phyloP scores from a whole-genome alignment of 2,888 invertebrate genomes.

The Cyclophora punctaria region DNA sequence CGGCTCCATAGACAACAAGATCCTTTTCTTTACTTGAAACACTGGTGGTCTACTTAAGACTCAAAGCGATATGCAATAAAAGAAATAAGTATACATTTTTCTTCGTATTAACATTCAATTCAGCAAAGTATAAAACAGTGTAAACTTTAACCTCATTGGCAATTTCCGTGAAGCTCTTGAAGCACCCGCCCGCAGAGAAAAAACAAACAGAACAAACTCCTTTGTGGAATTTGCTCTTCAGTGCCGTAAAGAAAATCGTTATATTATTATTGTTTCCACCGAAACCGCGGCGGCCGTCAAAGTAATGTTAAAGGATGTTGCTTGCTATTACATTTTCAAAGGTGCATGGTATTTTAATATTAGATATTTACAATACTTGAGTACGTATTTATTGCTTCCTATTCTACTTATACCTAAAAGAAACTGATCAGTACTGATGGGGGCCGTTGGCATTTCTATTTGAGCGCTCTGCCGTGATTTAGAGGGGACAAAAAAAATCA shows the following conservation, averaged over 20 bases:
- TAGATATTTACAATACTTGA: too few relatives aligned
- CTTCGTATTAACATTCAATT: conserved; percentile 4
- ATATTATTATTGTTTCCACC: conserved; percentile 23
- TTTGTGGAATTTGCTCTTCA: conserved; percentile 31
- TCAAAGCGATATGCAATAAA: too few relatives aligned
- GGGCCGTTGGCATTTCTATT: too few relatives aligned
- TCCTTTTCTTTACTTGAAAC: too few relatives aligned
- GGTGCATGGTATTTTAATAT: not conserved
- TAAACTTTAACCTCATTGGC: conserved; percentile 30
- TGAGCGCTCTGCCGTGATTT: too few relatives aligned
- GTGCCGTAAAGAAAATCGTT: conserved; percentile 26
- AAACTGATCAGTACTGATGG: not conserved
- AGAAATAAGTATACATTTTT: not conserved
- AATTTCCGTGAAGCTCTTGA: conserved; percentile 29
- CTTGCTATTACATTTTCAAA: not conserved
- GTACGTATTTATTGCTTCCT: too few relatives aligned
- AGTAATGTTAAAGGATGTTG: conserved; percentile 4
- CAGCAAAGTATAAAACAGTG: conserved; percentile 16
- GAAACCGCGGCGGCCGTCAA: conserved; percentile 7
- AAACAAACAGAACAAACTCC: conserved; percentile 28
- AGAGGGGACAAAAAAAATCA: too few relatives aligned
- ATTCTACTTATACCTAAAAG: too few relatives aligned
- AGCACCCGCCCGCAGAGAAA: conserved; percentile 24
- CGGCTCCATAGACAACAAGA: too few relatives aligned
- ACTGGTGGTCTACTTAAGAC: too few relatives aligned